Evolutionary conservation across 2,797 vertebrate genomes (phyloP).

Genomic region (Nannoperca australis): DNA sequence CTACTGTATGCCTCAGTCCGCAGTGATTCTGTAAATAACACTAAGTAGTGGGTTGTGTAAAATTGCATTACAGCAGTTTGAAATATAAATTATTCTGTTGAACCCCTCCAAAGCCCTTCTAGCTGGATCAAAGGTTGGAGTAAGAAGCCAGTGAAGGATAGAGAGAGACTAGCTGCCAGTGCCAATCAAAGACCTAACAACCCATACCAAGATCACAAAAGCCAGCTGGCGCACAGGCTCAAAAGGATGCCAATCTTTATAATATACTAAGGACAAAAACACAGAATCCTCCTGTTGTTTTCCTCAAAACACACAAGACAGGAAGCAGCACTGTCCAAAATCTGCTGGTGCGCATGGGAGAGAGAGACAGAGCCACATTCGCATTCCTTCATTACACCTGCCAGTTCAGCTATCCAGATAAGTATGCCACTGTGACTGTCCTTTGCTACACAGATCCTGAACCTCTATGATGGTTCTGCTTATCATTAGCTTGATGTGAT

Average conservation of each 20-base stretch:
- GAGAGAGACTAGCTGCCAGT: background rate
- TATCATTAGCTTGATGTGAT: background rate
- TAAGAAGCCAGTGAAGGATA: constrained; percentile 12
- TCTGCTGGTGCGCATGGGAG: constrained; percentile 64
- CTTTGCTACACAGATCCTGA: no score
- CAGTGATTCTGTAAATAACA: background rate
- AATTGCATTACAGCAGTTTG: background rate
- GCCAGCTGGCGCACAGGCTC: background rate
- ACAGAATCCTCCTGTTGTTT: constrained; percentile 41
- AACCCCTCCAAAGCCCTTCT: background rate
- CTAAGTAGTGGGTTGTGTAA: background rate
- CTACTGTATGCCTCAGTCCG: background rate
- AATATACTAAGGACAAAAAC: constrained; percentile 23
- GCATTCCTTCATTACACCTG: constrained; percentile 64
- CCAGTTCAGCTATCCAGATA: constrained; percentile 70
- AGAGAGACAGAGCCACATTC: constrained; percentile 56
- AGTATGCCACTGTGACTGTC: constrained; percentile 17
- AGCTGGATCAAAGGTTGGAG: constrained; percentile 23
- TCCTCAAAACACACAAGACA: constrained; percentile 69
- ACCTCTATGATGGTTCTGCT: background rate
- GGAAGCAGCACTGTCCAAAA: constrained; percentile 73
- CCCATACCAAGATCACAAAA: background rate
- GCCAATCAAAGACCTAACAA: background rate
- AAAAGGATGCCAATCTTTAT: background rate
- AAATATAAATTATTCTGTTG: background rate